These are phyloP conservation scores for Drosophila colorata DNA, from an alignment of 2,888 invertebrate genomes.

Conservation along the genomic window DNA sequence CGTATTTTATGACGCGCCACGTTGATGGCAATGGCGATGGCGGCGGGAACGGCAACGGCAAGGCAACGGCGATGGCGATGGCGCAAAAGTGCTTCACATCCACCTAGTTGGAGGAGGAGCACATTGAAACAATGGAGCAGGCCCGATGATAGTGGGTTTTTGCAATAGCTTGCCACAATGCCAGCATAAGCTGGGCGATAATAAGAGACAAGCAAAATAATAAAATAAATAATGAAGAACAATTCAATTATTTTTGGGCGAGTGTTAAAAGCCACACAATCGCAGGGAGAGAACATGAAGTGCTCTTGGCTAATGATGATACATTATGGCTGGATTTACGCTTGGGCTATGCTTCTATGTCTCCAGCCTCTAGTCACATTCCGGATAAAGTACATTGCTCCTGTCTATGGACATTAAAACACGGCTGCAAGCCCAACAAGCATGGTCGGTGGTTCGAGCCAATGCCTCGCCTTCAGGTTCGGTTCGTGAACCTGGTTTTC, in stretches of 20 bases:
- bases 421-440: no score
- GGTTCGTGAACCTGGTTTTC: no score
- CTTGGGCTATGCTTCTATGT: conserved; percentile 6
- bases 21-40: conserved; percentile 68
- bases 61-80: conserved; percentile 28
- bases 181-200: conserved; percentile 71
- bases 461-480: no score
- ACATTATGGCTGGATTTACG: conserved; percentile 57
- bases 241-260: conserved; percentile 78
- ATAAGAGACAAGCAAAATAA: conserved; percentile 80
- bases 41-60: conserved; percentile 4
- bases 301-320: conserved; percentile 70
- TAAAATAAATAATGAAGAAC: conserved; percentile 81
- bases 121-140: conserved; percentile 57
- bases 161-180: conserved; percentile 36
- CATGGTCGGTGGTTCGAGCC: no score
- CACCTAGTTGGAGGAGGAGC: conserved; percentile 20
- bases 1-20: conserved; percentile 82
- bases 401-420: conserved; percentile 1
- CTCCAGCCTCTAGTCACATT: neutral
- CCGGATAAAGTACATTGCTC: conserved; percentile 17
- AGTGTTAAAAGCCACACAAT: conserved; percentile 70
- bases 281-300: conserved; percentile 38
- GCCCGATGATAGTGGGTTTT: conserved; percentile 48
- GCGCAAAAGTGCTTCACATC: conserved; percentile 74